Evolutionary conservation across 2,797 vertebrate species (phyloP), one percentile per base, ranked within the genome.

Genomic region (Pelodytes ibericus): DNA sequence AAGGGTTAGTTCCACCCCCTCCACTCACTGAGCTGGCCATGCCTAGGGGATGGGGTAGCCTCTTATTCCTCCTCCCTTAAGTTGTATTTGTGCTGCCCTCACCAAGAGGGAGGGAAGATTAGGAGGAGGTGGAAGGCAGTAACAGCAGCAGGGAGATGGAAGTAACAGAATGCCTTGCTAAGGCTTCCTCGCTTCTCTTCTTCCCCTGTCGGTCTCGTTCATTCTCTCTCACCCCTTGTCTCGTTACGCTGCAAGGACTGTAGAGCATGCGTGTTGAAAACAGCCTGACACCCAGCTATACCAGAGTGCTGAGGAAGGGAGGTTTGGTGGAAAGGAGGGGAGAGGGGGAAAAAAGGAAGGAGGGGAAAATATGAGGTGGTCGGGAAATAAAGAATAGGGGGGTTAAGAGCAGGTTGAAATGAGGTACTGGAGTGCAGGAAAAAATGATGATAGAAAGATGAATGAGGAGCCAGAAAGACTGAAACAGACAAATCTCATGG

Each of bases 11-110:
- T 71, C 75, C 60, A 51, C 72, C 75, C 68, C 75, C 68, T 59
- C 26, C 89, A 96, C 96, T 98, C 89, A 96, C 96, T 95, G 93
- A 94, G 89, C 86, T 90, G 93, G 95, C 94, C 96, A 98, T 98
- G 88, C 93, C 92, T 84, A 84, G 90, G 94, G 94, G 92, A 93
- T 82, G 74, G 82, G 79, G 75, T 88, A 51, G 84, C 83, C 88
- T 87, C 84, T 82, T 71, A 73, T 86, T 86, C 87, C 83, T 83
- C 80, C 84, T 82, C 83, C 83, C 80, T 80, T 83, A 83, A 81
- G 86, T 88, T 90, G 86, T 92, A 92, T 89, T 93, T 96, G 47
- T 47, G 47, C 66, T 71, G 29, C 73, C 65, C 73, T 51, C 29
- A 51, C 65, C 27, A 51, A 53, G 29, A 39, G 33, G 56, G 67